Conservation (phyloP, 2,797 vertebrate genomes). For the Bucorvus abyssinicus region DNA sequence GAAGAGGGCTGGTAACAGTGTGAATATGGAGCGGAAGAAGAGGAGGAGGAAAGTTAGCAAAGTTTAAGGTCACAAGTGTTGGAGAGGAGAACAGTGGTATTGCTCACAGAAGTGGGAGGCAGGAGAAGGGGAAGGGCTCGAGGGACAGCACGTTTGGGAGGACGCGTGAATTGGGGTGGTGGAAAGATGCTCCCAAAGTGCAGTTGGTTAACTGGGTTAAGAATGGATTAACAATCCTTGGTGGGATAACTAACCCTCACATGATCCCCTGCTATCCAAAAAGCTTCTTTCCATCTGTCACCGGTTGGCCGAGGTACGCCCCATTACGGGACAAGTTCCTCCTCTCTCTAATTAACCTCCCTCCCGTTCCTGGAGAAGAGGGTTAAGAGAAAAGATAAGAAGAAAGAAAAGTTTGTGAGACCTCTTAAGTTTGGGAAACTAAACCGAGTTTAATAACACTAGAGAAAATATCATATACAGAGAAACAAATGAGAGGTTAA, state of each 20-base stretch:
- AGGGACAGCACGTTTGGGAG: not conserved
- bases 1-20: not conserved
- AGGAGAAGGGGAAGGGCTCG: not conserved
- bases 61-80: not conserved
- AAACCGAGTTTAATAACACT: too few species aligned
- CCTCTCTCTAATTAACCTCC: too few species aligned
- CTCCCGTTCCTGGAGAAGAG: too few species aligned
- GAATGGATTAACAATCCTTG: not conserved
- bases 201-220: not conserved
- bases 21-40: not conserved
- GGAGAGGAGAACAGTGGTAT: not conserved
- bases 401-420: too few species aligned
- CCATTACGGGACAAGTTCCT: too few species aligned
- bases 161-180: not conserved
- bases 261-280: not conserved
- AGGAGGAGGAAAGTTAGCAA: not conserved
- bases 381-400: too few species aligned
- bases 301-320: too few species aligned
- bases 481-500: too few species aligned
- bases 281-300: not conserved
- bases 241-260: not conserved
- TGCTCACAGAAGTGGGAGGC: not conserved
- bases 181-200: not conserved
- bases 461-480: too few species aligned
- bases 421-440: too few species aligned